Conservation (phyloP, 2,888 invertebrate species). For the Ophraella communa region DNA sequence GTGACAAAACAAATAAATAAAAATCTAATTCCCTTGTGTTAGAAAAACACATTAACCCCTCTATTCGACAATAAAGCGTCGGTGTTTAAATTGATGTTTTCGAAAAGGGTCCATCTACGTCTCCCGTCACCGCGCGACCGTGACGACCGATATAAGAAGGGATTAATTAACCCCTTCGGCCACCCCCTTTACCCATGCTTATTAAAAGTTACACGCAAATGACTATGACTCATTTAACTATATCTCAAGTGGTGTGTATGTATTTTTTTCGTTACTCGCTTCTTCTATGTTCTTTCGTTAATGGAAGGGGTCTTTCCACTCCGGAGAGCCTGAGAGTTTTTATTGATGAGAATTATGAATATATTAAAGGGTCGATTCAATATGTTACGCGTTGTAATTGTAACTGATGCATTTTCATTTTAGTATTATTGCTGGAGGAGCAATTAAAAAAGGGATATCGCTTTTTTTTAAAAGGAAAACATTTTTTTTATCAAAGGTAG, state of each 20-base stretch:
- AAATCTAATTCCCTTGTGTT: background rate
- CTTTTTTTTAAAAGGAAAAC: too few relatives aligned
- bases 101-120: conserved; percentile 26
- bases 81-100: conserved; percentile 19
- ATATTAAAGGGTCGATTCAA: conserved; percentile 27
- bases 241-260: conserved; percentile 50
- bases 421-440: too few relatives aligned
- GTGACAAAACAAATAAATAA: conserved; percentile 1
- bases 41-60: conserved; percentile 10
- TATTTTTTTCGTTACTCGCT: conserved; percentile 22
- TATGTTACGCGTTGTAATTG: conserved; percentile 26
- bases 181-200: conserved; percentile 46
- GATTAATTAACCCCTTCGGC: conserved; percentile 59
- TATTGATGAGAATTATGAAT: conserved; percentile 32
- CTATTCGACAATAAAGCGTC: background rate
- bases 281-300: too few relatives aligned
- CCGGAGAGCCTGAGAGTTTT: conserved; percentile 16
- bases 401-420: conserved; percentile 13
- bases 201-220: conserved; percentile 56
- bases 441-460: too few relatives aligned
- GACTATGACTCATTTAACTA: conserved; percentile 54
- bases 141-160: conserved; percentile 54
- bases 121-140: conserved; percentile 56
- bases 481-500: too few relatives aligned
- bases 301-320: conserved; percentile 26